A percentile compares a stretch with the other conserved stretches of the same genome.
phyloP scores from a whole-genome alignment of 1,140 invertebrate genomes.

The Hormaphis cornu region DNA sequence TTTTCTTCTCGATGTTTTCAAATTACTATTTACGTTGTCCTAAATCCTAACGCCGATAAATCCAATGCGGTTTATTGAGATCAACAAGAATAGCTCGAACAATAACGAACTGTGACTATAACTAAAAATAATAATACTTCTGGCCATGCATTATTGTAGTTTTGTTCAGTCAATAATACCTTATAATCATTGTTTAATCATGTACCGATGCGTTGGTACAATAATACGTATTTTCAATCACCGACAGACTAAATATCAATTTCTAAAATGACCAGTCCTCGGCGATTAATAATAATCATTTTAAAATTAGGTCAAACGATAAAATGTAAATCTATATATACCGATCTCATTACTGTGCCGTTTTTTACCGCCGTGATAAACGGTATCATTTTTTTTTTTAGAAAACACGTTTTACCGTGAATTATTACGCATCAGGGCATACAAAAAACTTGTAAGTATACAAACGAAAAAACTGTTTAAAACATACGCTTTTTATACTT shows the following conservation, averaged over 20 bases:
- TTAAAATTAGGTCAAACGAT: neutral
- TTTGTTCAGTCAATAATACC: neutral
- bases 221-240: neutral
- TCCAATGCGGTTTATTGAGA: no score
- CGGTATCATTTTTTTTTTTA: no score
- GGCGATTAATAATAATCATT: neutral
- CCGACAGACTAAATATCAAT: neutral
- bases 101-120: no score
- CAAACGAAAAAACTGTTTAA: no score
- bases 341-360: neutral
- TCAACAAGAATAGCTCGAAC: no score
- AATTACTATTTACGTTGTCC: no score
- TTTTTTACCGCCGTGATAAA: neutral
- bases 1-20: no score
- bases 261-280: neutral
- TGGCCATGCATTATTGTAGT: neutral
- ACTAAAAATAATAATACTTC: neutral
- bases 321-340: neutral
- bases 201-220: neutral
- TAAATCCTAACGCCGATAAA: no score
- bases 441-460: no score
- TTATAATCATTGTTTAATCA: slow-evolving; percentile 8
- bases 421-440: no score
- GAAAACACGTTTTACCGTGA: no score
- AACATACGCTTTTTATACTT: no score